Evolutionary conservation across 2,113 vertebrate genomes (phyloP).

Genomic region (Miniopterus natalensis): DNA sequence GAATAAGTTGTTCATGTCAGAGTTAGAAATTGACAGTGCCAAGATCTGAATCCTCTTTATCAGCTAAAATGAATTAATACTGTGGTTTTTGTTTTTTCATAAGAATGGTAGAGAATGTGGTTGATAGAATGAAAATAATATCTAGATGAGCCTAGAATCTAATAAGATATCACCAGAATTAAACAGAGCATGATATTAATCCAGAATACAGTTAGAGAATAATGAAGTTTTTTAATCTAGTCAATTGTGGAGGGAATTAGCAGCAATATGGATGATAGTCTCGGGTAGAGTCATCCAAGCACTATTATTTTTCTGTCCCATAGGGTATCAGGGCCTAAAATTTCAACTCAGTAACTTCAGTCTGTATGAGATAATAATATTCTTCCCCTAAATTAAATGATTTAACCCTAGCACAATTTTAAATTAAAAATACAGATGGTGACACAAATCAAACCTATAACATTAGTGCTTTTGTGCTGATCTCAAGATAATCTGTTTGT

Average conservation of each 20-base stretch:
- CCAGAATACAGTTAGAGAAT: not conserved
- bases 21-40: not conserved
- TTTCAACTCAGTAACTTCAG: not conserved
- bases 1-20: not conserved
- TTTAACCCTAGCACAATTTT: not conserved
- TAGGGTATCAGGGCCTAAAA: not conserved
- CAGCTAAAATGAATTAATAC: not conserved
- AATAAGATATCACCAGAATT: not conserved
- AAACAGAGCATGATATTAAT: not conserved
- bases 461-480: not conserved
- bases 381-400: not conserved
- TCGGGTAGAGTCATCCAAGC: not conserved
- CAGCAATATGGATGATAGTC: not conserved
- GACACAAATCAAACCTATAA: not conserved
- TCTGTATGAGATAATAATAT: not conserved
- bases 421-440: not conserved
- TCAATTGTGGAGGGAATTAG: not conserved
- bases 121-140: not conserved
- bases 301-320: not conserved
- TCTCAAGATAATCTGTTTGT: not conserved
- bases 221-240: not conserved
- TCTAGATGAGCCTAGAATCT: not conserved
- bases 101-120: not conserved
- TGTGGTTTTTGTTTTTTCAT: not conserved
- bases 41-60: not conserved